A percentile compares a stretch with the other conserved stretches of the same genome.
phyloP scores from a whole-genome alignment of 2,797 vertebrate genomes.

The Macropodus opercularis region DNA sequence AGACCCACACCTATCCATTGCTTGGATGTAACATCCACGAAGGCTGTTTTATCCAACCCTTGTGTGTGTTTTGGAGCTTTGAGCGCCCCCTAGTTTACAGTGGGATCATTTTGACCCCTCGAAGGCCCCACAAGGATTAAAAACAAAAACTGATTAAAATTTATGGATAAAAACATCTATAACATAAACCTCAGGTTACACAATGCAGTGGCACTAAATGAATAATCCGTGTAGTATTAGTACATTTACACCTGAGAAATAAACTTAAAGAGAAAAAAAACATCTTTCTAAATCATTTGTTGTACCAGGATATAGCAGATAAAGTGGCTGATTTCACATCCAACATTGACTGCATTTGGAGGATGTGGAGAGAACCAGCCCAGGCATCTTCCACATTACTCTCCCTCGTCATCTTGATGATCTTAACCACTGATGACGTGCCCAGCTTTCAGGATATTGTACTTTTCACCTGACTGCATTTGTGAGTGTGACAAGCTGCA shows the following conservation, averaged over 20 bases:
- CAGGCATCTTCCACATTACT: slow-evolving; percentile 9
- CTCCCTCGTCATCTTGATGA: slow-evolving; percentile 38
- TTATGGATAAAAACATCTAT: slow-evolving; percentile 20
- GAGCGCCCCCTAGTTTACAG: no score
- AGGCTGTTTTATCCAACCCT: no score
- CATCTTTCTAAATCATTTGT: slow-evolving; percentile 3
- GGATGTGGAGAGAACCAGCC: slow-evolving; percentile 3
- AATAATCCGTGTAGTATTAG: slow-evolving; percentile 33
- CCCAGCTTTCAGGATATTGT: slow-evolving; percentile 61
- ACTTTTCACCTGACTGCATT: slow-evolving; percentile 52
- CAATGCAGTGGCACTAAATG: slow-evolving; percentile 18
- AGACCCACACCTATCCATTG: no score
- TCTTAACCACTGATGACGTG: slow-evolving; percentile 59
- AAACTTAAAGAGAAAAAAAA: no score
- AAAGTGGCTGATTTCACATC: slow-evolving; percentile 11
- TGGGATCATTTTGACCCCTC: no score
- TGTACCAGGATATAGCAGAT: background rate
- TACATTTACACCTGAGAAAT: slow-evolving; percentile 26
- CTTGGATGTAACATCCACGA: no score
- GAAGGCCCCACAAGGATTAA: no score
- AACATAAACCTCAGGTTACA: slow-evolving; percentile 2
- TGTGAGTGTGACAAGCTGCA: slow-evolving; percentile 49
- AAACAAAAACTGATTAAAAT: slow-evolving; percentile 1
- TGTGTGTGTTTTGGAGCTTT: no score
- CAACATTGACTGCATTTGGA: slow-evolving; percentile 12